Conservation (phyloP, 2,797 vertebrate genomes). For the Hemitrygon akajei region DNA sequence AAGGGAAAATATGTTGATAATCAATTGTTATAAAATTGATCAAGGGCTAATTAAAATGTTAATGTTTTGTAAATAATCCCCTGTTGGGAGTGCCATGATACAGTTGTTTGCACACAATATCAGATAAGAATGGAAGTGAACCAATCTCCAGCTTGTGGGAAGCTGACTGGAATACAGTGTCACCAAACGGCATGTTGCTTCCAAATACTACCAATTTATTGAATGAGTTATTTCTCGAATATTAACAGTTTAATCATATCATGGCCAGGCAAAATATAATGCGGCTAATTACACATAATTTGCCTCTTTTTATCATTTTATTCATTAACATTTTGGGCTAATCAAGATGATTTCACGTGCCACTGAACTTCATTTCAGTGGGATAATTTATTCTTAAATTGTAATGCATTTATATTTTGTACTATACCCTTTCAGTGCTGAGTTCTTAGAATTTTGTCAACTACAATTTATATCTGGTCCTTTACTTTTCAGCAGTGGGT, state of each 20-base stretch:
- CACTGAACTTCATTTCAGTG: background rate
- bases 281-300: background rate
- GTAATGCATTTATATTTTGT: no score
- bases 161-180: no score
- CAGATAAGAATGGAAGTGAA: no score
- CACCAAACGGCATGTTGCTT: background rate
- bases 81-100: no score
- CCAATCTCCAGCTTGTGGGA: no score
- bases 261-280: background rate
- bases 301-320: background rate
- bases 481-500: background rate
- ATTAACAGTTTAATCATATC: background rate
- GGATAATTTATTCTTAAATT: no score
- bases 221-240: background rate
- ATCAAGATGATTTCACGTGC: background rate
- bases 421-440: no score
- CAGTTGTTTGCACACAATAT: no score
- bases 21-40: no score
- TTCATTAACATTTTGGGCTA: background rate
- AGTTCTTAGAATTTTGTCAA: background rate
- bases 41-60: no score
- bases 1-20: no score
- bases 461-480: background rate
- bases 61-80: no score
- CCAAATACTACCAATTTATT: background rate